phyloP scores from a whole-genome alignment of 92 coral and sea anemone species.

The Bergia puertoricense region DNA sequence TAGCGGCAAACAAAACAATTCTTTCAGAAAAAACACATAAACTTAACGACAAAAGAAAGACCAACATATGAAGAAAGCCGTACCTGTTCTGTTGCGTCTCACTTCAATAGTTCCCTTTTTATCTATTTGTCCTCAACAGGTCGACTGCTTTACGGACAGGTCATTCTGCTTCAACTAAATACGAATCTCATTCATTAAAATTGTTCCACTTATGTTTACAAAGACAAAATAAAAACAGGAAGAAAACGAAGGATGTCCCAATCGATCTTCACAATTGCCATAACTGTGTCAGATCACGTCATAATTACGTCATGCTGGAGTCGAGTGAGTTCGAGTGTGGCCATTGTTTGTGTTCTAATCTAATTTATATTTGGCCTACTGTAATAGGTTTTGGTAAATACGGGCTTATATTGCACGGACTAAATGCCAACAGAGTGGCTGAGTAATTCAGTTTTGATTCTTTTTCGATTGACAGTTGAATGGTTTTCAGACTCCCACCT shows the following conservation, averaged over 20 bases:
- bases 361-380: background rate
- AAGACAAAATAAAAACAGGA: conserved; percentile 25
- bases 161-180: background rate
- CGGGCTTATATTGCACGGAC: background rate
- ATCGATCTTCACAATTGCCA: background rate
- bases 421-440: background rate
- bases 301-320: conserved; percentile 6
- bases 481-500: background rate
- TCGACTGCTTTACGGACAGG: background rate
- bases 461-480: background rate
- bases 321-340: background rate
- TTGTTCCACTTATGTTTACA: background rate
- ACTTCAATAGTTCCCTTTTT: conserved; percentile 5
- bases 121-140: conserved; percentile 1
- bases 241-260: background rate
- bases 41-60: background rate
- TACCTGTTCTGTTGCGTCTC: conserved; percentile 26
- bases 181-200: background rate
- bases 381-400: background rate
- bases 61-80: background rate
- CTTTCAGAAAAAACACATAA: background rate
- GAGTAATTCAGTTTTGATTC: too few species aligned
- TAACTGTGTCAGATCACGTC: conserved; percentile 19
- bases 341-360: background rate
- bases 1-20: background rate